These are phyloP conservation scores for Rhagophthalmus giganteus DNA, from an alignment of 2,888 invertebrate species.

Conservation along the genomic window DNA sequence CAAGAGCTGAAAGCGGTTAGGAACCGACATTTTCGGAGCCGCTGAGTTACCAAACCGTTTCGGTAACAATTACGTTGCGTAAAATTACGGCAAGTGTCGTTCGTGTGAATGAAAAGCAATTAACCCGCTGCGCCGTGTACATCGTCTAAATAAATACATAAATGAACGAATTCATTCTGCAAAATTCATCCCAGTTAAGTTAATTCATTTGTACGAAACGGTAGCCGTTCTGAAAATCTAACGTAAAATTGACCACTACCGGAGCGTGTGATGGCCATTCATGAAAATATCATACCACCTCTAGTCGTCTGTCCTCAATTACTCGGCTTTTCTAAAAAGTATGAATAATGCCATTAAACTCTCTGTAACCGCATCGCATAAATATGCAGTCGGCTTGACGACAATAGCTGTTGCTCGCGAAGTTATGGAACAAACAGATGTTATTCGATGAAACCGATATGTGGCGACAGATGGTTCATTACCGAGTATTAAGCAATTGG, in stretches of 20 bases:
- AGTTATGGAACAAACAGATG: too few species aligned
- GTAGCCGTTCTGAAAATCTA: slow-evolving; percentile 2
- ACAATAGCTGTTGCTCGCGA: not conserved
- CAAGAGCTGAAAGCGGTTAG: too few species aligned
- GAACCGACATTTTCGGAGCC: not conserved
- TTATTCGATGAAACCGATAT: too few species aligned
- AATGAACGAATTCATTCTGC: not conserved
- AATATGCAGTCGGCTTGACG: slow-evolving; percentile 5
- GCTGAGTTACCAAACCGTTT: not conserved
- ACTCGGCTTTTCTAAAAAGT: slow-evolving; percentile 12
- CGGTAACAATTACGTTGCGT: not conserved
- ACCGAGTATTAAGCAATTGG: too few species aligned
- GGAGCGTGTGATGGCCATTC: slow-evolving; percentile 6
- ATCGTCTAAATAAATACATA: too few species aligned
- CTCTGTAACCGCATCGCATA: not conserved
- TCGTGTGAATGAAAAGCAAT: not conserved
- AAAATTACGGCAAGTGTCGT: not conserved
- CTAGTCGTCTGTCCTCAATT: not conserved
- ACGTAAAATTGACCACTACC: slow-evolving; percentile 11
- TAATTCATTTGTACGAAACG: not conserved
- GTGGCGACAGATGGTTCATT: too few species aligned
- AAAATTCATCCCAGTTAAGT: not conserved
- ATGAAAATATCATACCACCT: slow-evolving; percentile 5
- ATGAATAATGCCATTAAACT: slow-evolving; percentile 11
- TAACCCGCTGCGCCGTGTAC: too few species aligned